Evolutionary conservation across 2,113 vertebrate species (phyloP), one percentile per base, ranked within the genome.

Genomic region (Lathamus discolor): DNA sequence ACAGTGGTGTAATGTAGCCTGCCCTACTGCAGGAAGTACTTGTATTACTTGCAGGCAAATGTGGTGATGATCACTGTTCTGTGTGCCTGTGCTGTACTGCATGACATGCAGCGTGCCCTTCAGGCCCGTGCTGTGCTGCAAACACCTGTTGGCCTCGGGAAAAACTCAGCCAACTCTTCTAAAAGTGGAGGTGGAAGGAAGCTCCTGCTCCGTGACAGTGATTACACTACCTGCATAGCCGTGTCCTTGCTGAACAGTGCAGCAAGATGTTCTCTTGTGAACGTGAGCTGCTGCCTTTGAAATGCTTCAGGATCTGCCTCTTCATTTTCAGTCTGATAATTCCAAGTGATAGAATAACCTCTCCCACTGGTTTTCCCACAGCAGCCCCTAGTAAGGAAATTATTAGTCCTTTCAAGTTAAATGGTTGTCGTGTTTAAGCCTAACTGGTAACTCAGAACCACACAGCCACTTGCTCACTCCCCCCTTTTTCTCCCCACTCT

Each of bases 201-300:
- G 39, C 33, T 73, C 22, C 28, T n/a, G 4, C 49, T 61, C 16
- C 1, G 16, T 87, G 35, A n/a, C n/a, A 48, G 22, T 2, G 11
- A 46, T 74, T 49, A 7, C 2, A 7, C 43, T 31, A 23, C 17
- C 8, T 35, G 6, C 2, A 0, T 33, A 24, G 37, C 41, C 29
- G 9, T 88, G 49, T 17, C 19, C 17, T 69, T 66, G 28, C 0
- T 2, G 1, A 78, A 23, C 64, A 48, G 43, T 23, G 23, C 29
- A 35, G 25, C 11, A 43, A 29, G 55, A 17, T 51, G 27, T 33
- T 78, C 61, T 81, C 20, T 15, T 19, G 44, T 5, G 3, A 55
- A 43, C 0, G 0, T 13, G 5, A 68, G 67, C 23, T 63, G 29
- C n/a, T 62, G 52, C 51, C 4, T 54, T 62, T 57, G 19, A 92